phyloP scores from a whole-genome alignment of 1,140 invertebrate species.

The Drosophila bifasciata region DNA sequence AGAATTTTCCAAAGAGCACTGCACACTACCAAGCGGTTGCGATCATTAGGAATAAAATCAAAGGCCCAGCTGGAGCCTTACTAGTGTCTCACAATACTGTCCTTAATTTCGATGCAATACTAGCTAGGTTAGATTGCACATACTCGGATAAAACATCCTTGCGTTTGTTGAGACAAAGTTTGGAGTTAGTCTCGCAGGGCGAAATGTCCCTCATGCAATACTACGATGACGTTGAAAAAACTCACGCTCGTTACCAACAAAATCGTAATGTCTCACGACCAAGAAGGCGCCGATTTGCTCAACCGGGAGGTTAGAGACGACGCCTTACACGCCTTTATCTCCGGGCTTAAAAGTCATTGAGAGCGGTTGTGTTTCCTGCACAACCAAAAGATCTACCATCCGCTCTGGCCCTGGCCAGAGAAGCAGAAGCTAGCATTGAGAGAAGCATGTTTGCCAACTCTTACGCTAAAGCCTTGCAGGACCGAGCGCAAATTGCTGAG shows the following conservation, averaged over 20 bases:
- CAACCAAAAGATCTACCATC: conserved; percentile 23
- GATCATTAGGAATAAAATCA: conserved; percentile 27
- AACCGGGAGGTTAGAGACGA: conserved; percentile 20
- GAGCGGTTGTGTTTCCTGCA: conserved; percentile 7
- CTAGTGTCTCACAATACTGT: conserved; percentile 27
- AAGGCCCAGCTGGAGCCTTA: conserved; percentile 15
- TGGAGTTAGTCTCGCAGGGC: conserved; percentile 11
- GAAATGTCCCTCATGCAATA: conserved; percentile 22
- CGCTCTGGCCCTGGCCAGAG: conserved; percentile 15
- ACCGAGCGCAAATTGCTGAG: neutral
- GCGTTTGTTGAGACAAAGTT: conserved; percentile 5
- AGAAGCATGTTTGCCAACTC: conserved; percentile 5
- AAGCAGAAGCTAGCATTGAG: conserved; percentile 1
- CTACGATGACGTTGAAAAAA: conserved; percentile 24
- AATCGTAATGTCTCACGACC: conserved; percentile 4
- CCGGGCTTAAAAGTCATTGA: conserved; percentile 7
- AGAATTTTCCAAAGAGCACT: conserved; percentile 4
- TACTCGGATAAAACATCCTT: conserved; percentile 19
- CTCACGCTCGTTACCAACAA: conserved; percentile 13
- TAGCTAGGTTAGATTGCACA: conserved; percentile 16
- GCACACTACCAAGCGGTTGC: conserved; percentile 11
- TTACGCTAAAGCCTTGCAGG: conserved; percentile 18
- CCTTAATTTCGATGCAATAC: conserved; percentile 25
- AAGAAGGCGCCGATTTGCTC: conserved; percentile 14
- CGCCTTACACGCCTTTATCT: conserved; percentile 10